Conservation (phyloP, 2,888 invertebrate species). For the Melieria picta region DNA sequence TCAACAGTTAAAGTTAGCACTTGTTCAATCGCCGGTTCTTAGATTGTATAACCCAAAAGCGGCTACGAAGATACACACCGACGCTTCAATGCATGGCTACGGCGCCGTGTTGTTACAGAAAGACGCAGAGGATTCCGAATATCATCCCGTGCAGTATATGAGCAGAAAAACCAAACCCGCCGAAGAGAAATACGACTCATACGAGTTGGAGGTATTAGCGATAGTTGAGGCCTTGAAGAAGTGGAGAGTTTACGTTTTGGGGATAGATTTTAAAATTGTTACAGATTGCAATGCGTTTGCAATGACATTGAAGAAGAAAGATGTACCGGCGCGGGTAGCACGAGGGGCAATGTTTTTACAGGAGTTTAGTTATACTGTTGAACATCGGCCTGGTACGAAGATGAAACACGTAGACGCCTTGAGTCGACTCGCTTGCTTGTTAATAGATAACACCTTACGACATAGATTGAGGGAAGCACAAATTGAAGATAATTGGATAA, state of each 20-base stretch:
- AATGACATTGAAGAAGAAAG: no score
- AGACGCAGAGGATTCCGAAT: constrained; percentile 30
- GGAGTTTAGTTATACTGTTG: no score
- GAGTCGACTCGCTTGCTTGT: constrained; percentile 4
- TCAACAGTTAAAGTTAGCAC: constrained; percentile 23
- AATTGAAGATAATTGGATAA: constrained; percentile 2
- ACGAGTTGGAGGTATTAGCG: constrained; percentile 44
- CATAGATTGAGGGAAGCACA: constrained; percentile 13
- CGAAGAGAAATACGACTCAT: constrained; percentile 41
- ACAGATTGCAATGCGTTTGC: no score
- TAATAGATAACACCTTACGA: constrained; percentile 12
- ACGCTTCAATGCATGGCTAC: constrained; percentile 40
- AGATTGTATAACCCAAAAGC: constrained; percentile 36
- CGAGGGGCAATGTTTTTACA: no score
- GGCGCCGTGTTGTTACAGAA: constrained; percentile 38
- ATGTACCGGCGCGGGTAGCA: no score
- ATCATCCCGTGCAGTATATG: constrained; percentile 42
- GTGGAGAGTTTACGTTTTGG: constrained; percentile 50
- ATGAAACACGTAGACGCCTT: constrained; percentile 18
- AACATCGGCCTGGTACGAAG: constrained; percentile 16
- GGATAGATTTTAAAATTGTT: no score
- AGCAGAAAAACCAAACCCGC: constrained; percentile 38
- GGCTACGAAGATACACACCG: constrained; percentile 42
- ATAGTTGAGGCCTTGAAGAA: constrained; percentile 40
- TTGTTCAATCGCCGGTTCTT: constrained; percentile 33